Base-by-base conservation (phyloP, 2,797 vertebrate species). In the Galaxias olidus region DNA sequence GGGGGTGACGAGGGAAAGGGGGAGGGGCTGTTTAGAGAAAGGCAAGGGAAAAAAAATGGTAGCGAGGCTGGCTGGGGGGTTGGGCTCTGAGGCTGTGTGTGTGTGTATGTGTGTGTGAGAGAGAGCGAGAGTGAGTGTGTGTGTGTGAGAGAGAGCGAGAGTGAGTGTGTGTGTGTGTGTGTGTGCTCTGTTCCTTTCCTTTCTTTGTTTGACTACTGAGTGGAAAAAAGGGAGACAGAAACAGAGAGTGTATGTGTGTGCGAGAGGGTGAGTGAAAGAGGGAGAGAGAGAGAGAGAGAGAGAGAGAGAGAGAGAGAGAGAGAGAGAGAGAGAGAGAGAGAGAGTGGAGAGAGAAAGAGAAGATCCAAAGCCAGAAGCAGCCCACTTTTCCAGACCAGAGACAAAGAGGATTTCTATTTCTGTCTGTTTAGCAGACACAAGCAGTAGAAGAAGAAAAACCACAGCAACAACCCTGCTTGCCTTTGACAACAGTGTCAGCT, bases 121-220 rank as follows among this genome's bases (percentile, higher is more conserved):
- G 80, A 72, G 72, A 68, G 76, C 51, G 71, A 52, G 71, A 65
- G 80, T 77, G 63, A 79, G 74, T 78, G 52, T 71, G 65, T 71
- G 66, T 80, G 59, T 76, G 51, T 69, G 65, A 47, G 71, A 61
- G 80, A 72, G 72, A 68, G 76, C 51, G 71, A 52, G 71, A 65
- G 80, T 73, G 72, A 74, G 30, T 74, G 71, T 67, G 74, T 57
- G 73, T 42, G 82, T 71, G 84, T 72, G 79, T 69, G 76, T 51
- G 59, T 67, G 83, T 51, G 78, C 86, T 87, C 87, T 88, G 87
- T 88, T 91, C 88, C 87, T 91, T 91, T 91, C 81, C 87, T 92
- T 91, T 91, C 91, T 93, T 93, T 93, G 92, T 93, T 92, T 93
- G 92, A 92, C 87, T 92, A 88, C 88, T 90, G 88, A 91, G 88